Base-by-base conservation (phyloP, 2,113 vertebrate species). In the Festucalex cinctus region DNA sequence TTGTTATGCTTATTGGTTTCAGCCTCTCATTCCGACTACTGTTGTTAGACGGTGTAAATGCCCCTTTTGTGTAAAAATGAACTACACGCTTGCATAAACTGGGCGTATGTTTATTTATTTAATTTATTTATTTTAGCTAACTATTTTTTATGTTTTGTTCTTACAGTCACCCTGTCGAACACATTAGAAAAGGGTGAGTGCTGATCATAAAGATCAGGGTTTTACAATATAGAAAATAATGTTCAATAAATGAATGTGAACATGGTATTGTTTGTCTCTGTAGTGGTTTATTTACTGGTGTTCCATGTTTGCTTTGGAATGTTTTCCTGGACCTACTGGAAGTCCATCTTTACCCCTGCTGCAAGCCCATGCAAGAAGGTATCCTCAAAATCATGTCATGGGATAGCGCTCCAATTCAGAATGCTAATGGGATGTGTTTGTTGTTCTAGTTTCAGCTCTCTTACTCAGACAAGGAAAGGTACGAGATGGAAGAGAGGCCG, bases 261-360 rank as follows among this genome's bases (percentile, higher is more conserved):
- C 26, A 36, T 51, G 8, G 17, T 32, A 24, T 46, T 36, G n/a
- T 72, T 43, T 83, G n/a, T 79, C 26, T 65, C 63, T 89, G 68
- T 89, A 99, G 97, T 92, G 88, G 83, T 88, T 80, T 99, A 98
- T 91, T 93, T 99, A 62, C 80, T 92, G 69, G 83, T 95, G 39
- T 99, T 98, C 87, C 97, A 99, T 76, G 87, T 94, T 75, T 94
- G 97, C 79, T 98, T 99, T 85, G 91, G 93, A 73, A 95, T 99
- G 91, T 98, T 99, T 81, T 91, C 93, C 66, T 98, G 97, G 96
- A 95, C 97, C 0, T 99, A 99, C 16, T 98, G 95, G 96, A 98
- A 95, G 85, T 94, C 97, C 76, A 94, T 98, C 84, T 98, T 98
- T 60, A 98, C 96, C 68, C 92, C 94, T 58, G 93, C 94, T 13